phyloP scores from a whole-genome alignment of 2,888 invertebrate genomes.

The Mechanitis messenoides region DNA sequence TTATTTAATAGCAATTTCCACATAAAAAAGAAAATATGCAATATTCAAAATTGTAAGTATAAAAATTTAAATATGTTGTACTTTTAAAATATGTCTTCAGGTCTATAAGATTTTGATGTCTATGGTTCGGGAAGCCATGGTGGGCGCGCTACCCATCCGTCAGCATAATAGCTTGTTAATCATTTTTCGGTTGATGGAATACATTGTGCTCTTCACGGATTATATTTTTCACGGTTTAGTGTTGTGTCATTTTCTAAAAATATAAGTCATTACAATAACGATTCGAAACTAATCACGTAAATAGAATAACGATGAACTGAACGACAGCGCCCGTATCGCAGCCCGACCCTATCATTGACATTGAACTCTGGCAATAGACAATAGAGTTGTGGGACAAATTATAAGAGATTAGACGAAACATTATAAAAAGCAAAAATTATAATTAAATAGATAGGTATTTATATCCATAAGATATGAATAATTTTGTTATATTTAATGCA shows the following conservation, averaged over 20 bases:
- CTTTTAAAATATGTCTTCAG: too few species aligned
- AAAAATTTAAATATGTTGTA: too few species aligned
- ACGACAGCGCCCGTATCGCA: constrained; percentile 49
- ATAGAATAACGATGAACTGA: constrained; percentile 39
- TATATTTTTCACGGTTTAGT: constrained; percentile 57
- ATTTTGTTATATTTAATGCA: too few species aligned
- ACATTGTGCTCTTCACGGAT: constrained; percentile 67
- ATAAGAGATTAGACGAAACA: too few species aligned
- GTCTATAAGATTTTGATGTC: constrained; percentile 37
- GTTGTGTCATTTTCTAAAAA: constrained; percentile 51
- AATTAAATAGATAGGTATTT: too few species aligned
- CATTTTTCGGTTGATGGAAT: constrained; percentile 75
- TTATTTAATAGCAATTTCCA: neutral
- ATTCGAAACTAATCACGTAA: constrained; percentile 29
- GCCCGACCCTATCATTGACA: constrained; percentile 62
- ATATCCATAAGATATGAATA: too few species aligned
- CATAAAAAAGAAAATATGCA: too few species aligned
- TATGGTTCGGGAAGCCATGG: constrained; percentile 65
- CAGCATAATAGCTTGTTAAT: constrained; percentile 75
- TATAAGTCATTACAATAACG: constrained; percentile 19
- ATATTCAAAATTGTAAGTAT: too few species aligned
- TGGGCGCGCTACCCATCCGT: constrained; percentile 68
- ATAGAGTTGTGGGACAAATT: neutral
- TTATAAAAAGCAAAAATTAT: too few species aligned
- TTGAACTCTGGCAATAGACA: constrained; percentile 52